Evolutionary conservation across 2,888 invertebrate species (phyloP).

Genomic region (Caenorhabditis sp.): DNA sequence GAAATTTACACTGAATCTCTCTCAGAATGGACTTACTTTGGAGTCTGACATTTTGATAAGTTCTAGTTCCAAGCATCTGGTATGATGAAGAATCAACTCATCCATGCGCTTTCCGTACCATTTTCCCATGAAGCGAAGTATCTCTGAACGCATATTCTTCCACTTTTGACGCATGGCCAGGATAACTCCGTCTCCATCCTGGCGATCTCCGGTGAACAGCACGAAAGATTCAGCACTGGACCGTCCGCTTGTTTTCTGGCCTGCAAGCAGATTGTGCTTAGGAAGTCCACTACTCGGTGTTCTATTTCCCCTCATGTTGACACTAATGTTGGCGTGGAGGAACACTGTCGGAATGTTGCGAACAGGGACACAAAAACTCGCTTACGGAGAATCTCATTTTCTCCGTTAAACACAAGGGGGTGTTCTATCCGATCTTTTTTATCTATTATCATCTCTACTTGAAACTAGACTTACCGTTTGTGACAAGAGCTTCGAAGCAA

Average conservation of each 20-base stretch:
- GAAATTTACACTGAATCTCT: neutral
- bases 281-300: neutral
- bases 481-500: constrained; percentile 63
- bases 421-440: constrained; percentile 39
- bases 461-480: constrained; percentile 51
- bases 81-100: constrained; percentile 63
- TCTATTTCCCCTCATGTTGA: neutral
- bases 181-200: constrained; percentile 80
- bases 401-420: constrained; percentile 4
- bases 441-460: neutral
- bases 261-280: constrained; percentile 25
- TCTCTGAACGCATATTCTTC: constrained; percentile 68
- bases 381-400: constrained; percentile 25
- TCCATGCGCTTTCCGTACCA: constrained; percentile 66
- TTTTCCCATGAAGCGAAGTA: constrained; percentile 49
- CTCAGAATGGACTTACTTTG: constrained; percentile 18
- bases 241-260: constrained; percentile 68
- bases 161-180: constrained; percentile 76
- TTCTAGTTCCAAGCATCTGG: constrained; percentile 45
- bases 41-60: constrained; percentile 50
- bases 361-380: constrained; percentile 47
- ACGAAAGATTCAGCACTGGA: constrained; percentile 75
- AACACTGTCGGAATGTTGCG: constrained; percentile 55
- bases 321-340: neutral
- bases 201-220: constrained; percentile 76